A percentile compares a stretch with the other conserved stretches of the same genome.
Conservation (phyloP, 1,140 invertebrate genomes). For the Drosophila erecta region DNA sequence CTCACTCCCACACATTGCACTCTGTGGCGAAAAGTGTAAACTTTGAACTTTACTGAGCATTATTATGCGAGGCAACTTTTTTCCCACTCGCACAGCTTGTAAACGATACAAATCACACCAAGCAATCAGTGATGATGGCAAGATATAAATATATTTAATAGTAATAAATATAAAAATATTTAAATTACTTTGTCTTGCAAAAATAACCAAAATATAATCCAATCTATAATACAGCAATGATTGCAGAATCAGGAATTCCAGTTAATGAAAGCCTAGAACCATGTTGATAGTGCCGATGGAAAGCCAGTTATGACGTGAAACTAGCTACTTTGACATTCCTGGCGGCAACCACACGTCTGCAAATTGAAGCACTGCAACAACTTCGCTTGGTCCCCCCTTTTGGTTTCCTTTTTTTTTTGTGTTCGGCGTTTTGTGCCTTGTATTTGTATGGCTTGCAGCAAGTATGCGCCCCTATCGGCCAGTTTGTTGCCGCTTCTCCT, state of each 20-base stretch:
- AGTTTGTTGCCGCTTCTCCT: conserved; percentile 45
- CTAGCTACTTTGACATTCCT: conserved; percentile 8
- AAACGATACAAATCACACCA: conserved; percentile 72
- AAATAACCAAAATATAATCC: no score
- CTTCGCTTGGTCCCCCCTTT: conserved; percentile 28
- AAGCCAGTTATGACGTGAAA: neutral
- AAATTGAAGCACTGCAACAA: conserved; percentile 78
- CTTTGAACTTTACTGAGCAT: conserved; percentile 39
- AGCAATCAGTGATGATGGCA: neutral
- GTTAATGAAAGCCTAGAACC: neutral
- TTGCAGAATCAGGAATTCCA: no score
- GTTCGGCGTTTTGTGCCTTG: conserved; percentile 28
- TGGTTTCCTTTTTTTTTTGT: conserved; percentile 10
- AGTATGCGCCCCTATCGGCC: conserved; percentile 77
- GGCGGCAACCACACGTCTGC: conserved; percentile 56
- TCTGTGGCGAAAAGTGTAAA: conserved; percentile 16
- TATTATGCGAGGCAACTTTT: conserved; percentile 10
- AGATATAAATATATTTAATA: no score
- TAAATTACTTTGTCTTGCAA: no score
- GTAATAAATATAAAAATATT: no score
- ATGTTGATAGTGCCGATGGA: neutral
- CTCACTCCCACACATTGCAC: neutral
- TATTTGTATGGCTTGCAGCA: conserved; percentile 80
- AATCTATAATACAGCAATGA: no score
- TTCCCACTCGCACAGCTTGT: conserved; percentile 38